Base-by-base conservation (phyloP, 2,113 vertebrate genomes). In the Ailurus styani region DNA sequence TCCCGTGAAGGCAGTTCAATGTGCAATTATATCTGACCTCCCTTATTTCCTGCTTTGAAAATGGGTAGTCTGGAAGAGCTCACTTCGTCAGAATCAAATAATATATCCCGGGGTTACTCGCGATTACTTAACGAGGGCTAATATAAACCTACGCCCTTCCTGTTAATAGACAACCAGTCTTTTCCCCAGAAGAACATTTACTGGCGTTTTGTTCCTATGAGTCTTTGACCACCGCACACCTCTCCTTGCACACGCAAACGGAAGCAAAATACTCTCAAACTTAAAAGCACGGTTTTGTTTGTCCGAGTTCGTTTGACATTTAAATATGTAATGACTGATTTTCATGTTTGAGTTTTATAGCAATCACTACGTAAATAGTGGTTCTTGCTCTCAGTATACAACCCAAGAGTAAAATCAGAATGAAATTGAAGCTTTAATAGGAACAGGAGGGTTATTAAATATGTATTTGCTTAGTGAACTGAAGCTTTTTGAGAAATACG, bases 91-190 rank as follows among this genome's bases (percentile, higher is more conserved):
- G n/a, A 75, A 50, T 40, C 34, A 62, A 85, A 85, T 60, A 50
- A 20, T 77, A 25, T 88, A 34, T 54, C 81, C 85, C 27, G 29
- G 78, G 97, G 97, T 97, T 90, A 87, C 79, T 91, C 0, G 57
- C 1, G n/a, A 77, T 92, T 42, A 31, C 81, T 87, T 86, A 68
- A 86, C 31, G 73, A 90, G 93, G 68, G 85, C 57, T 55, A 9
- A 0, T 85, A 34, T 42, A 94, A 95, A 89, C 90, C 57, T 20
- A 87, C 60, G n/a, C 31, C 31, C 50, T 47, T 87, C 54, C 27
- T 64, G 6, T 60, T 21, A 29, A 31, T 4, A 60, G 66, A 66
- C 66, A 15, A 23, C 6, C 3, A 34, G 73, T 29, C 42, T 27
- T 81, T 88, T 2, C n/a, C 57, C 29, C 18, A 13, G 72, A 23